These are phyloP conservation scores for Brassicogethes aeneus DNA, from an alignment of 2,888 invertebrate species.

Conservation along the genomic window DNA sequence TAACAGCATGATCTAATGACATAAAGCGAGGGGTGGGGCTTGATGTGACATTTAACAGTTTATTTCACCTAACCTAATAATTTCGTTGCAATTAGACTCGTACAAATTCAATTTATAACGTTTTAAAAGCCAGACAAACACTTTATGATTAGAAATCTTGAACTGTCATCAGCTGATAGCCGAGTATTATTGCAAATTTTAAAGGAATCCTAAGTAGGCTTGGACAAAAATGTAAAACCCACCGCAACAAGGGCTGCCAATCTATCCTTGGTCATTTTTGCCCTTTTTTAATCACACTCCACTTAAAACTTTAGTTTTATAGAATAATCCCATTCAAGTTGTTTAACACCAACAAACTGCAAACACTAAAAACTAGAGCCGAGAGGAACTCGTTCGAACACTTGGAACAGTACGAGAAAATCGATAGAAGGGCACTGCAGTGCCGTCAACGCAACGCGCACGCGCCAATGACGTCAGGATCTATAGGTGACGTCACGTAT, in stretches of 20 bases:
- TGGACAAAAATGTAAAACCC: too few species aligned
- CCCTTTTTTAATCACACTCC: constrained; percentile 47
- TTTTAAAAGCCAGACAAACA: too few species aligned
- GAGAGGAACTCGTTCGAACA: constrained; percentile 22
- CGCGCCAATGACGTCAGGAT: constrained; percentile 40
- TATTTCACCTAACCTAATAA: constrained; percentile 32
- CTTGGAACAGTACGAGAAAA: constrained; percentile 48
- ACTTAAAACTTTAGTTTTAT: constrained; percentile 56
- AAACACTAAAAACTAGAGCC: constrained; percentile 57
- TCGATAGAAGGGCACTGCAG: constrained; percentile 69
- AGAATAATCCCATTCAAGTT: constrained; percentile 71
- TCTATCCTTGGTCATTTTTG: constrained; percentile 91
- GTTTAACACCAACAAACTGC: constrained; percentile 56
- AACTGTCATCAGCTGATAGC: too few species aligned
- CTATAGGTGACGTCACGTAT: constrained; percentile 32
- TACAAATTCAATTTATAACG: too few species aligned
- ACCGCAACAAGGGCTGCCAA: constrained; percentile 93
- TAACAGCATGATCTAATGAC: constrained; percentile 8
- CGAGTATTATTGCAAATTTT: too few species aligned
- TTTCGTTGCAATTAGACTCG: constrained; percentile 1
- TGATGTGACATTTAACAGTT: constrained; percentile 21
- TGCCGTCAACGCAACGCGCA: constrained; percentile 46
- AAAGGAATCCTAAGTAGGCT: too few species aligned
- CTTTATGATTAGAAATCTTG: too few species aligned
- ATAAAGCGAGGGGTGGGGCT: constrained; percentile 30